Conservation (phyloP, 1,140 invertebrate genomes). For the Pseudomyrmex dendroicus region DNA sequence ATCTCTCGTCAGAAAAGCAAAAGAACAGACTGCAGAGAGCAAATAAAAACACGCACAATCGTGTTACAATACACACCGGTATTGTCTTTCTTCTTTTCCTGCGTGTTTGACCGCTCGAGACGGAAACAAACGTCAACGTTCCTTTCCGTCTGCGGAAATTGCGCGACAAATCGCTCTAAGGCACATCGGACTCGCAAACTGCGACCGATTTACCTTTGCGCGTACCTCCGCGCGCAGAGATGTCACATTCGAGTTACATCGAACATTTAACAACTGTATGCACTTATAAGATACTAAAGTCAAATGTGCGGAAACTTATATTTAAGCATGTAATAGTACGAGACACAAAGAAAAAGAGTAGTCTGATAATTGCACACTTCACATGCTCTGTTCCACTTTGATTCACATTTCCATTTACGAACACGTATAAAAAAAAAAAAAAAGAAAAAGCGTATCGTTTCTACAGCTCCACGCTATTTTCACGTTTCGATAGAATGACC, state of each 20-base stretch:
- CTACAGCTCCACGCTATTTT: not conserved
- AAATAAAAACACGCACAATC: constrained; percentile 19
- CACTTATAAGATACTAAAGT: not conserved
- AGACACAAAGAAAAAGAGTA: not conserved
- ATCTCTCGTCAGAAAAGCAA: too few relatives aligned
- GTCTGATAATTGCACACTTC: not conserved
- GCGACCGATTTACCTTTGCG: not conserved
- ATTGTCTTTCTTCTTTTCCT: constrained; percentile 8
- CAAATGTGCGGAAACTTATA: not conserved
- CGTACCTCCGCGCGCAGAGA: too few relatives aligned
- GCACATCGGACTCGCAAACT: not conserved
- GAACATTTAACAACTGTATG: too few relatives aligned
- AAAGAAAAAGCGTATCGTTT: too few relatives aligned
- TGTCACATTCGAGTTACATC: too few relatives aligned
- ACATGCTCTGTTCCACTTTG: not conserved
- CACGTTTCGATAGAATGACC: constrained; percentile 14
- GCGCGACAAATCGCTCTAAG: not conserved
- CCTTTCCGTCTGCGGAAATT: not conserved
- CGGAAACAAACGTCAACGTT: constrained; percentile 6
- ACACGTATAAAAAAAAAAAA: not conserved
- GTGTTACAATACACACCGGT: constrained; percentile 4
- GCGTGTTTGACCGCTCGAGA: not conserved
- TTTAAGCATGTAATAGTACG: constrained; percentile 7
- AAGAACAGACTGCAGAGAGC: not conserved
- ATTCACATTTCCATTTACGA: not conserved